Conservation (phyloP, 2,888 invertebrate species). For the Phragmatobia fuliginosa region DNA sequence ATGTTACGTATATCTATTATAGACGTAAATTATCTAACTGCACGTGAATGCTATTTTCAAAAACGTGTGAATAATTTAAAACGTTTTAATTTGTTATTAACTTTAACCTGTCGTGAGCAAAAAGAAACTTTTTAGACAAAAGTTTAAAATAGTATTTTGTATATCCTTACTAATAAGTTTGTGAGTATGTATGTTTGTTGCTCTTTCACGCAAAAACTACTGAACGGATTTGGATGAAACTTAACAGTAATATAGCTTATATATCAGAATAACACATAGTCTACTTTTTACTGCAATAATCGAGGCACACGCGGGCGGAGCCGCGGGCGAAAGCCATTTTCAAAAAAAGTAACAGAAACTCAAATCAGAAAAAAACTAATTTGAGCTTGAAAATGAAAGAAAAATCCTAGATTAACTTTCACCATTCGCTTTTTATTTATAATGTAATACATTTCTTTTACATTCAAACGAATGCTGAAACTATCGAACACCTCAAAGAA, state of each 20-base stretch:
- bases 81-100: not conserved
- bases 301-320: too few species aligned
- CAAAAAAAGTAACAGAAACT: too few species aligned
- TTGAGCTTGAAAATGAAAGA: not conserved
- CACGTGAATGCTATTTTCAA: not conserved
- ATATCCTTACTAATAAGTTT: too few species aligned
- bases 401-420: not conserved
- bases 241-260: too few species aligned
- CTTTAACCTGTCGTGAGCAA: not conserved
- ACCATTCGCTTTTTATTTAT: not conserved
- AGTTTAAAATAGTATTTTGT: not conserved
- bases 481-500: slow-evolving; percentile 12
- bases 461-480: not conserved
- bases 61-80: not conserved
- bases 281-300: too few species aligned
- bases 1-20: not conserved
- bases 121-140: not conserved
- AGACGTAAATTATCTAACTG: not conserved
- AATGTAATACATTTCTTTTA: slow-evolving; percentile 2
- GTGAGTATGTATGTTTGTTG: too few species aligned
- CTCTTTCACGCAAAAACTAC: too few species aligned
- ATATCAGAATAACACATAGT: too few species aligned
- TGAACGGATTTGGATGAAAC: too few species aligned
- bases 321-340: too few species aligned
- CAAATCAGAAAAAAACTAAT: not conserved